phyloP scores from a whole-genome alignment of 2,113 vertebrate genomes.

The Shinisaurus crocodilurus region DNA sequence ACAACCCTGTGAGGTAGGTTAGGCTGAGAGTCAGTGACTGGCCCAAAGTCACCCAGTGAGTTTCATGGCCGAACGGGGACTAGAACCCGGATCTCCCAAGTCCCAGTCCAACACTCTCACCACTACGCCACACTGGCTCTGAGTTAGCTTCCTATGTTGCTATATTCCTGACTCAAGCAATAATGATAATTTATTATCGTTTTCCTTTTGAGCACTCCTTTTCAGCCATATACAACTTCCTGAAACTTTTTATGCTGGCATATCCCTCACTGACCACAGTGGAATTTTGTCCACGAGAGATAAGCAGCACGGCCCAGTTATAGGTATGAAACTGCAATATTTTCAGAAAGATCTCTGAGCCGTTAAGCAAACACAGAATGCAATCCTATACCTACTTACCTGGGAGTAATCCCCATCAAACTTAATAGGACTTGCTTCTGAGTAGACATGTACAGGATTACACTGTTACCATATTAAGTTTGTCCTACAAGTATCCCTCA shows the following conservation, averaged over 20 bases:
- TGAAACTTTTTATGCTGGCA: conserved; percentile 36
- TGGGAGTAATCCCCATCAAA: not conserved
- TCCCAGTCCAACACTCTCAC: too few species aligned
- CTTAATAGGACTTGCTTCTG: not conserved
- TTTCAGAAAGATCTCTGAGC: not conserved
- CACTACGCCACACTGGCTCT: too few species aligned
- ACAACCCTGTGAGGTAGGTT: too few species aligned
- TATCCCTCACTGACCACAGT: not conserved
- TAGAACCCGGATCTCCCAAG: too few species aligned
- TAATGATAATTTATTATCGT: not conserved
- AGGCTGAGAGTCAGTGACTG: too few species aligned
- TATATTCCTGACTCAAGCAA: conserved; percentile 2
- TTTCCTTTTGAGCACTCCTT: conserved; percentile 38
- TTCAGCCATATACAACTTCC: conserved; percentile 37
- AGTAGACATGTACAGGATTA: not conserved
- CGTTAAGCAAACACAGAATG: not conserved
- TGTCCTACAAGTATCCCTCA: not conserved
- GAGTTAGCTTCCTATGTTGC: too few species aligned
- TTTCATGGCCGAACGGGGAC: too few species aligned
- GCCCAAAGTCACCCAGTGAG: too few species aligned
- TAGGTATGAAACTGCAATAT: not conserved
- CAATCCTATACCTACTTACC: not conserved
- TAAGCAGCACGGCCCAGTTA: not conserved
- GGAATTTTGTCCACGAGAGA: not conserved
- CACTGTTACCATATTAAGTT: accelerated